These are phyloP conservation scores for Clinocottus analis DNA, from an alignment of 2,113 vertebrate genomes.

Conservation along the genomic window DNA sequence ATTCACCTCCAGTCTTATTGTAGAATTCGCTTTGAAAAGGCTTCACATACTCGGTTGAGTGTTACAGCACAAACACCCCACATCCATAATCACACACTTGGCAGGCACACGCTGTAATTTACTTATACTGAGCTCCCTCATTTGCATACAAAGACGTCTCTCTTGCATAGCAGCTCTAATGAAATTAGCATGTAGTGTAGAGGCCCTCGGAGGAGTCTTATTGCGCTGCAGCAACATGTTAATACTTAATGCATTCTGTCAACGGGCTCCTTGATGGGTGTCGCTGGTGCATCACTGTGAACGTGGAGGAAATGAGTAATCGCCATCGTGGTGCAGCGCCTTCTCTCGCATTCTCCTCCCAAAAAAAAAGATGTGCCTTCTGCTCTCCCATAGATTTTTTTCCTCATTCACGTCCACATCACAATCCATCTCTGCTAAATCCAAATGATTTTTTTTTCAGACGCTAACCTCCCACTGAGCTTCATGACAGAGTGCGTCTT, in stretches of 20 bases:
- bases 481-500: background rate
- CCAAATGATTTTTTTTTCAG: slow-evolving; percentile 13
- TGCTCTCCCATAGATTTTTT: background rate
- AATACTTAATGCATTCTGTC: slow-evolving; percentile 67
- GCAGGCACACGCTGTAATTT: slow-evolving; percentile 66
- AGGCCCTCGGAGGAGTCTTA: slow-evolving; percentile 58
- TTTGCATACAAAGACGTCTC: slow-evolving; percentile 80
- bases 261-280: slow-evolving; percentile 51
- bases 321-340: background rate
- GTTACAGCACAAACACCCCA: slow-evolving; percentile 52
- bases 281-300: slow-evolving; percentile 30
- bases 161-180: slow-evolving; percentile 69
- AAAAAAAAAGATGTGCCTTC: slow-evolving; percentile 31
- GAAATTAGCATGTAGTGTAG: slow-evolving; percentile 74
- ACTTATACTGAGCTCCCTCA: slow-evolving; percentile 65
- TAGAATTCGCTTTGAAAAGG: slow-evolving; percentile 35
- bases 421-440: slow-evolving; percentile 23
- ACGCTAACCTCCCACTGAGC: slow-evolving; percentile 1
- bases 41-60: slow-evolving; percentile 50
- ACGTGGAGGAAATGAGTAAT: slow-evolving; percentile 49
- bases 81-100: slow-evolving; percentile 70
- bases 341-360: slow-evolving; percentile 6
- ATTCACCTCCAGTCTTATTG: slow-evolving; percentile 11
- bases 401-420: slow-evolving; percentile 2
- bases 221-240: slow-evolving; percentile 60